These are phyloP conservation scores for Hippopotamus amphibius DNA, from an alignment of 2,113 vertebrate species.

Conservation along the genomic window DNA sequence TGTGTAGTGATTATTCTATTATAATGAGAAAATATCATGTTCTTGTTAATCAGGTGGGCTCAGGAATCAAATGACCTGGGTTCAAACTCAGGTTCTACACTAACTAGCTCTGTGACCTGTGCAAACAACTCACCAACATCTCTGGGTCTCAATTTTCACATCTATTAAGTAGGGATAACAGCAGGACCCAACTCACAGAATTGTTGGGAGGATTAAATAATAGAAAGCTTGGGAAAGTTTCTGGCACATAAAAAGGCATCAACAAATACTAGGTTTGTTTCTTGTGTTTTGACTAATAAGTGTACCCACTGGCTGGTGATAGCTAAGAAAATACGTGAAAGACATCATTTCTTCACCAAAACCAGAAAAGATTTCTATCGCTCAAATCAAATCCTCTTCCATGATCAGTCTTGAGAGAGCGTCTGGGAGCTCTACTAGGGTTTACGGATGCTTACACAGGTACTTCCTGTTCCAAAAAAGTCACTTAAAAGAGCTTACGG, in stretches of 20 bases:
- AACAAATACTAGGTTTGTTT: not conserved
- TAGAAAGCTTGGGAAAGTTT: not conserved
- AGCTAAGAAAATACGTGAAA: slow-evolving; percentile 32
- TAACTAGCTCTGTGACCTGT: not conserved
- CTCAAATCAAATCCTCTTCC: not conserved
- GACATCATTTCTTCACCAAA: not conserved
- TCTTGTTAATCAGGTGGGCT: not conserved
- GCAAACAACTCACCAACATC: not conserved
- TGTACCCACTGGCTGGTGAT: not conserved
- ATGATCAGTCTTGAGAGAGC: not conserved
- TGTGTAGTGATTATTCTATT: not conserved
- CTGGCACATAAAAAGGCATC: not conserved
- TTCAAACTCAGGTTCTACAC: not conserved
- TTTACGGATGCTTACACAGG: not conserved
- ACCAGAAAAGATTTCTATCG: not conserved
- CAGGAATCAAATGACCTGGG: not conserved
- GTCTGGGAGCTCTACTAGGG: not conserved
- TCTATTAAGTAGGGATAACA: not conserved
- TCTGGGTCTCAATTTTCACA: not conserved
- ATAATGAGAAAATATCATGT: not conserved
- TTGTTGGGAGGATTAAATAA: not conserved
- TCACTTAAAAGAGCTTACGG: not conserved
- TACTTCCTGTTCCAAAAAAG: slow-evolving; percentile 3
- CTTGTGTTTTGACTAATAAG: not conserved
- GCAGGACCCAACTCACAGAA: not conserved